Evolutionary conservation across 92 coral and sea anemone species (phyloP), one percentile per base, ranked within the genome.

Genomic region (Palythoa grandis): DNA sequence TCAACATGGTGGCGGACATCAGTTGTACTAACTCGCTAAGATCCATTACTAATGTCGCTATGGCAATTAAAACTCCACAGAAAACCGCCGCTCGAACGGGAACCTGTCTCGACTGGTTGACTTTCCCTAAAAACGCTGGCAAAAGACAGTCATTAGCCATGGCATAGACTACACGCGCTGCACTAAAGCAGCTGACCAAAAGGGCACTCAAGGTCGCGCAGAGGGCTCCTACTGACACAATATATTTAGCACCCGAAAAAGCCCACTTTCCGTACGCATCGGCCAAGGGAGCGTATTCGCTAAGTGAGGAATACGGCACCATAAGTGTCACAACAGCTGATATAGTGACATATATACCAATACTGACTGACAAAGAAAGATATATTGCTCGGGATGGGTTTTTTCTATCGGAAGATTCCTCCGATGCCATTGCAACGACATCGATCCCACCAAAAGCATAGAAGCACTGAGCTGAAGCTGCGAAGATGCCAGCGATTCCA

Each of bases 131-230:
- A 76, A 87, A 91, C 3, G 86, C 67, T 17, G 91, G 95, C 10
- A 96, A 74, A 19, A 96, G 94, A 3, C 98, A 95, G 63, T 96
- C 99, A 76, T 84, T 89, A 3, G 96, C 98, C 70, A 96, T 67
- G 2, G 99, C 86, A 87, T 94, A 96, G 39, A 95, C 72, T n/a
- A 94, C 88, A 15, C 99, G 88, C 1, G 96, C 91, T 13, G 91
- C 57, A 1, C 93, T 90, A 70, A 91, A 96, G 79, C 91, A 86
- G 39, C 86, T 82, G 2, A 93, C 93, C 14, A 92, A 61, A 63
- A 94, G 78, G 47, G 93, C 89, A 2, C 93, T 92, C n/a, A 94
- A 80, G 78, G 91, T 88, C 0, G 95, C 88, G 29, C 92, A 90
- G 22, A 92, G 73, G 43, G 95, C 98, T 6, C 98, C 98, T 15